Percentiles rank a stretch among this genome's conserved stretches.
Conservation (phyloP, 35 echinoderm and acorn worm species). For the Eucidaris tribuloides region DNA sequence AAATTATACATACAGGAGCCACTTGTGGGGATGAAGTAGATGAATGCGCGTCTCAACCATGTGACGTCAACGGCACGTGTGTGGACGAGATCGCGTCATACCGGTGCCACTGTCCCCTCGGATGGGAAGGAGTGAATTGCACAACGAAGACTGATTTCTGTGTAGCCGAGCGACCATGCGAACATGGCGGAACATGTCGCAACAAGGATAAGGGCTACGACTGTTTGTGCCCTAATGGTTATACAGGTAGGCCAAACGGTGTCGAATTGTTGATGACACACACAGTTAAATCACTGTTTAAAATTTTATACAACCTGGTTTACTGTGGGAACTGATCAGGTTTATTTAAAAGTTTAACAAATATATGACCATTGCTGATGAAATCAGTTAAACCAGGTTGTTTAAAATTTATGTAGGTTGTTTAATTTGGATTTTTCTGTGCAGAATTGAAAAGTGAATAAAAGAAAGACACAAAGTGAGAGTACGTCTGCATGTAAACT, state of each 20-base stretch:
- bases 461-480: too few relatives aligned
- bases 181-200: constrained; percentile 33
- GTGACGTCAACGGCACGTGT: constrained; percentile 40
- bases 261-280: too few relatives aligned
- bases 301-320: too few relatives aligned
- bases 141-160: constrained; percentile 47
- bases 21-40: constrained; percentile 33
- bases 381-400: not conserved
- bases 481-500: too few relatives aligned
- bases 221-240: constrained; percentile 23
- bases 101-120: constrained; percentile 42
- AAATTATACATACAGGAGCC: constrained; percentile 10
- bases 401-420: constrained; percentile 15
- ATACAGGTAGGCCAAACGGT: too few relatives aligned
- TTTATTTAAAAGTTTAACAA: too few relatives aligned
- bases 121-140: constrained; percentile 45
- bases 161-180: constrained; percentile 37
- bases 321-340: too few relatives aligned
- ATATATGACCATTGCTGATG: not conserved
- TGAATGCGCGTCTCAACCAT: constrained; percentile 55
- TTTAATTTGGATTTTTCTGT: too few relatives aligned
- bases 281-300: too few relatives aligned
- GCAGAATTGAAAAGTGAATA: too few relatives aligned
- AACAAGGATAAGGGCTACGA: constrained; percentile 9
- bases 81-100: constrained; percentile 36